These are phyloP conservation scores for Mus musculus DNA, from an alignment of 2,113 vertebrate species.

Conservation along the genomic window GRCm39 chr9:120554001-120554500, in stretches of 20 bases:
- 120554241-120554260: not conserved
- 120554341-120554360: not conserved
- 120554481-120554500: not conserved
- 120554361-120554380: slow-evolving; percentile 13
- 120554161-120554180: not conserved
- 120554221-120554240: not conserved
- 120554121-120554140: not conserved
- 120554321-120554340: not conserved
- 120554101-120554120: slow-evolving; percentile 55
- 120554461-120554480: not conserved
- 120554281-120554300: not conserved
- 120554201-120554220: not conserved
- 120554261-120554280: not conserved
- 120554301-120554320: not conserved
- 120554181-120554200: not conserved
- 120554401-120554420: not conserved
- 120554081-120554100: slow-evolving; percentile 55
- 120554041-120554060: slow-evolving; percentile 50
- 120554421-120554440: not conserved
- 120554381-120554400: not conserved
- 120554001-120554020: slow-evolving; percentile 32
- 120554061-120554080: slow-evolving; percentile 42
- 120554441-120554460: not conserved
- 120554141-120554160: too few species aligned
- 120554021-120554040: slow-evolving; percentile 64